These are phyloP conservation scores for Caenorhabditis macrosperma DNA, from an alignment of 2,888 invertebrate species.

Conservation along the genomic window DNA sequence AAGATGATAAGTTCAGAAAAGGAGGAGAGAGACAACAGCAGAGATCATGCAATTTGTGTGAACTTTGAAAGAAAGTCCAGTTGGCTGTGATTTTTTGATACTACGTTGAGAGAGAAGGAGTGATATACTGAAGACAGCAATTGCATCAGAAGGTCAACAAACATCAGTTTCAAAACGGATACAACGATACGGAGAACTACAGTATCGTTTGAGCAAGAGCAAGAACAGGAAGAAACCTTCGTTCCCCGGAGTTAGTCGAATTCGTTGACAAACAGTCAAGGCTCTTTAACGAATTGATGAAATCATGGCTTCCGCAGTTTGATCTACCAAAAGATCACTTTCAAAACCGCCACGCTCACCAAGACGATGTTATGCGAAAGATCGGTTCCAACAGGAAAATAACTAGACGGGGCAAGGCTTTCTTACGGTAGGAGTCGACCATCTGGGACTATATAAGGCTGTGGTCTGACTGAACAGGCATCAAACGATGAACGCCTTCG, in stretches of 20 bases:
- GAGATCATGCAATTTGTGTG: conserved; percentile 34
- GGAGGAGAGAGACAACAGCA: conserved; percentile 25
- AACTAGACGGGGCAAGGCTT: conserved; percentile 33
- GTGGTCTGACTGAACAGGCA: neutral
- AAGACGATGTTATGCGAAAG: conserved; percentile 32
- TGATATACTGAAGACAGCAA: conserved; percentile 10
- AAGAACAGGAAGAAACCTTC: neutral
- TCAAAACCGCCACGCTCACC: conserved; percentile 33
- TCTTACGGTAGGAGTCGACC: conserved; percentile 40
- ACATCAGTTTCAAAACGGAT: conserved; percentile 38
- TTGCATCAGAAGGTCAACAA: conserved; percentile 52
- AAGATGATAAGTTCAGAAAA: conserved; percentile 33
- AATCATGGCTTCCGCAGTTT: neutral
- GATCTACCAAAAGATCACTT: conserved; percentile 44
- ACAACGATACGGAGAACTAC: no score
- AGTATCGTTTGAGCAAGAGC: neutral
- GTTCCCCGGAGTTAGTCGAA: no score
- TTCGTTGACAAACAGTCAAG: neutral
- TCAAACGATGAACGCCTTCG: conserved; percentile 51
- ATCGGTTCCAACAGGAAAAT: conserved; percentile 45
- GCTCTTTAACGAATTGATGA: neutral
- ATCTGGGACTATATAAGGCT: conserved; percentile 28
- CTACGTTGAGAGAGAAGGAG: conserved; percentile 1
- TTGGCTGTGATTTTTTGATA: conserved; percentile 34
- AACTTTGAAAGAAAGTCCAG: conserved; percentile 29